Percentiles rank a stretch among this genome's conserved stretches.
These are phyloP conservation scores for Cromileptes altivelis DNA, from an alignment of 2,113 vertebrate species.

Conservation along the genomic window DNA sequence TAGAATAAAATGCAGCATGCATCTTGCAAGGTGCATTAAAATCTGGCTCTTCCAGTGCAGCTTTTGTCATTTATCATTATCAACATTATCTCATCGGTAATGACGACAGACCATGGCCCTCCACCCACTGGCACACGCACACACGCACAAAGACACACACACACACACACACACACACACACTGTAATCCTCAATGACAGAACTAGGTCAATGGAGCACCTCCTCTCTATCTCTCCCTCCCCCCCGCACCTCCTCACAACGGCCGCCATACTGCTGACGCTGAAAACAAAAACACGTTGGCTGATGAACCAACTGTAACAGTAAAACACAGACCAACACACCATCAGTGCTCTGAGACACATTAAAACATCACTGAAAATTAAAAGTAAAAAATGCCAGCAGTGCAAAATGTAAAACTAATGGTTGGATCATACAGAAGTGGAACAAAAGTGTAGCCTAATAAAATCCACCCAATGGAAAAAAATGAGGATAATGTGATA, in stretches of 20 bases:
- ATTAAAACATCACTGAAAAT: neutral
- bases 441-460: neutral
- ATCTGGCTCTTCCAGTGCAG: constrained; percentile 1
- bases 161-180: constrained; percentile 25
- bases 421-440: neutral
- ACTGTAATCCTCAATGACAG: constrained; percentile 83
- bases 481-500: no score
- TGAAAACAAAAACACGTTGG: constrained; percentile 71
- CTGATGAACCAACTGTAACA: constrained; percentile 1
- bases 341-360: neutral
- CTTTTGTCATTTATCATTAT: constrained; percentile 31
- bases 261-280: constrained; percentile 60
- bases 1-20: neutral
- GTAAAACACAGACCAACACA: neutral
- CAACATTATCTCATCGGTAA: constrained; percentile 29
- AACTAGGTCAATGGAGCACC: constrained; percentile 85
- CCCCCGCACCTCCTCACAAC: neutral
- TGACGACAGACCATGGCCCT: constrained; percentile 21
- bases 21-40: neutral
- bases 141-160: neutral
- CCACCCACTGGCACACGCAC: neutral
- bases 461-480: neutral
- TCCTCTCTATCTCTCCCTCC: constrained; percentile 20
- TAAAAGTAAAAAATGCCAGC: neutral
- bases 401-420: neutral